Conservation (phyloP, 2,113 vertebrate species). For the Calypte anna region DNA sequence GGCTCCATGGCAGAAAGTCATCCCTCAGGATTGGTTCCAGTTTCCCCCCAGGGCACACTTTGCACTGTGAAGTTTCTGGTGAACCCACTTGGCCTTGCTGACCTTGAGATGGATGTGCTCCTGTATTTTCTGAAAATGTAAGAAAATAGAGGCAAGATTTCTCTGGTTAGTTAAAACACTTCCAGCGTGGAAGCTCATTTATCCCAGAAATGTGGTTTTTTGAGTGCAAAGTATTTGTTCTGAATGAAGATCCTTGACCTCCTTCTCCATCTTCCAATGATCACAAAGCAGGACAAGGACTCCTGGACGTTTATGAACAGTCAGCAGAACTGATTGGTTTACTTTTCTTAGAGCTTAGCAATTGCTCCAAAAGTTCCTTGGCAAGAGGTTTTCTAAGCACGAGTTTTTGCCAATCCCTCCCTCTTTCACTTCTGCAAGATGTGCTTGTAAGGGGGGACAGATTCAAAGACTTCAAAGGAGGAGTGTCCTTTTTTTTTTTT, state of each 20-base stretch:
- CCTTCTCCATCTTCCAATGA: background rate
- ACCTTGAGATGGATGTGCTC: background rate
- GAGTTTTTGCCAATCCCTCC: background rate
- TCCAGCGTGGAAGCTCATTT: background rate
- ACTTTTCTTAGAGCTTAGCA: background rate
- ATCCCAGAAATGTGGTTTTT: background rate
- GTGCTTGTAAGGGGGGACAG: background rate
- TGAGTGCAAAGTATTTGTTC: background rate
- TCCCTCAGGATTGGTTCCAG: fast-evolving
- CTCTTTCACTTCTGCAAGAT: background rate
- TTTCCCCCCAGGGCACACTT: background rate
- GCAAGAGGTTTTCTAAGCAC: background rate
- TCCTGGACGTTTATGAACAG: background rate
- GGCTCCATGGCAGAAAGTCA: background rate
- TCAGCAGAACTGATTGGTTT: background rate
- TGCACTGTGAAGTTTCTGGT: background rate
- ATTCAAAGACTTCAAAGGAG: background rate
- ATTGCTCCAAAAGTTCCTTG: background rate
- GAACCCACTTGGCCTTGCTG: background rate
- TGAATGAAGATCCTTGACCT: background rate
- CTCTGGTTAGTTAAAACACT: background rate
- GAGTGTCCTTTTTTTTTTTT: background rate
- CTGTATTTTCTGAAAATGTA: background rate
- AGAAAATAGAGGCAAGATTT: background rate
- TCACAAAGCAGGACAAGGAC: background rate